Evolutionary conservation across 2,113 vertebrate species (phyloP), one percentile per base, ranked within the genome.

Genomic region (Erythrolamprus reginae): DNA sequence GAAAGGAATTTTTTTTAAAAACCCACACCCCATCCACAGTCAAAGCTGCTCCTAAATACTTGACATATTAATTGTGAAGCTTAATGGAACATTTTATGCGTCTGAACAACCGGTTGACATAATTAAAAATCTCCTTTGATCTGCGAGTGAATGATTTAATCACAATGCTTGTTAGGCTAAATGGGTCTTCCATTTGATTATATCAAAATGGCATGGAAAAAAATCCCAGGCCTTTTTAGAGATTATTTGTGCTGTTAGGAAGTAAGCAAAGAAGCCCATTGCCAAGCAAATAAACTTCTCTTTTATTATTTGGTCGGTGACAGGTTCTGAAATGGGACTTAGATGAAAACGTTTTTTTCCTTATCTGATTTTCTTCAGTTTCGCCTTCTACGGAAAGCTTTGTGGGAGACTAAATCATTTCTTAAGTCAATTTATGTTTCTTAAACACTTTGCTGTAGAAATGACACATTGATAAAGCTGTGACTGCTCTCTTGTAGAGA

Each of bases 111-210:
- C 97, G 84, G 93, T 97, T 97, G 96, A 97, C 96, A 97, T 96
- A 97, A 97, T 97, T 97, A 97, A 97, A 88, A 97, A 96, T 96
- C 94, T 96, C 94, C 96, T 97, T 98, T 98, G 96, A 97, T 97
- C 95, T 97, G 92, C 94, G 96, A 96, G 95, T 95, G 97, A 96
- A 96, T 96, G 93, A 97, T 97, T 97, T 97, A 97, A 97, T 97
- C 96, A 96, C 96, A 96, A 95, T 96, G 95, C 95, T 97, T 95
- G 97, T 97, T 97, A 97, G 95, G 93, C 93, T 97, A 97, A 96
- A 97, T 96, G 93, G 93, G 89, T 95, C 96, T 97, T 96, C 95
- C 94, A 94, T 96, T 96, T 95, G 97, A 96, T 97, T 96, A 93
- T 95, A 96, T 96, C 96, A 97, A 96, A 96, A 97, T 97, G 96